phyloP scores from a whole-genome alignment of 2,797 vertebrate species.

The Anniella stebbinsi region DNA sequence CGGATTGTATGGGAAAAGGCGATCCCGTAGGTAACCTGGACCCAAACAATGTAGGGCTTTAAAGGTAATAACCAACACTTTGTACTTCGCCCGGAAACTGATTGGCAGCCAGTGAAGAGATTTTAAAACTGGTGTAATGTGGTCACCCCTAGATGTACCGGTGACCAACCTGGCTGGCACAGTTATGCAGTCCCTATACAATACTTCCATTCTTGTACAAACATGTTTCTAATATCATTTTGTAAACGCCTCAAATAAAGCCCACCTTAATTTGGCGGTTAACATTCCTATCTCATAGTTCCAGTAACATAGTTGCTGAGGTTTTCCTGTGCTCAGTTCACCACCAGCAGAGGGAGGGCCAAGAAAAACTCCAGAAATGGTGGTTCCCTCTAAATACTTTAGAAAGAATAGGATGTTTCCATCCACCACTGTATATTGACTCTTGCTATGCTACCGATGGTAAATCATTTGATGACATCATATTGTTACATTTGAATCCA shows the following conservation, averaged over 20 bases:
- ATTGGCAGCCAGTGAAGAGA: too few species aligned
- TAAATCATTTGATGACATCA: slow-evolving; percentile 82
- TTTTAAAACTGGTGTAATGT: too few species aligned
- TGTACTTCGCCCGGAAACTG: too few species aligned
- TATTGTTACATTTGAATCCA: slow-evolving; percentile 80
- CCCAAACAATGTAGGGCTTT: too few species aligned
- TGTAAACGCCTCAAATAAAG: slow-evolving; percentile 40
- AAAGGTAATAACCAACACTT: too few species aligned
- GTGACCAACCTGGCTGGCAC: too few species aligned
- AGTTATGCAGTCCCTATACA: background rate
- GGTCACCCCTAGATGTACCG: too few species aligned
- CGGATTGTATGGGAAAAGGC: too few species aligned
- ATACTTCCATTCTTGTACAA: slow-evolving; percentile 9
- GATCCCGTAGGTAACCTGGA: too few species aligned
- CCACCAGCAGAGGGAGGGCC: slow-evolving; percentile 66
- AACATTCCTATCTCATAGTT: slow-evolving; percentile 77
- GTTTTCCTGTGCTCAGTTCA: slow-evolving; percentile 76
- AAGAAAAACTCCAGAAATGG: slow-evolving; percentile 75
- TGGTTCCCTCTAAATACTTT: slow-evolving; percentile 71
- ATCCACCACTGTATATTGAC: slow-evolving; percentile 80
- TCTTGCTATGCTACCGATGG: slow-evolving; percentile 74
- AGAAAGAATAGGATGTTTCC: slow-evolving; percentile 83
- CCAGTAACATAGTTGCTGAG: slow-evolving; percentile 80
- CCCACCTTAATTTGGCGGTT: slow-evolving; percentile 60
- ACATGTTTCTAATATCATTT: slow-evolving; percentile 47